Percentiles rank a stretch among this genome's conserved stretches.
These are phyloP conservation scores for Brassicogethes aeneus DNA, from an alignment of 2,888 invertebrate species.

Conservation along the genomic window DNA sequence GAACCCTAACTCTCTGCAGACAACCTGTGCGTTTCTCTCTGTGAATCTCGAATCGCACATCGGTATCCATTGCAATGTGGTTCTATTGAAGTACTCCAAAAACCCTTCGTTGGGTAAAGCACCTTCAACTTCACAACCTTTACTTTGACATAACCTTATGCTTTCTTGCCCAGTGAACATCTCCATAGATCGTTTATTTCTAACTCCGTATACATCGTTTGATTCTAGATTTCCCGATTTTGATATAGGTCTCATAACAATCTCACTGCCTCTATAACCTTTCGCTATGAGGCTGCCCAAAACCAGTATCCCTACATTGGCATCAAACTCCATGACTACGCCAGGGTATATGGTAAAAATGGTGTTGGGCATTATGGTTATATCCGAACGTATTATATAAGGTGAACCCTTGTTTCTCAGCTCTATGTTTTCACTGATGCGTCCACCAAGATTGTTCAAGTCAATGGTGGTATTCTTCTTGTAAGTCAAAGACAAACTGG, in stretches of 20 bases:
- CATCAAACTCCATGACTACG: slow-evolving; percentile 85
- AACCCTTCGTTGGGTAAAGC: slow-evolving; percentile 69
- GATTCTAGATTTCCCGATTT: slow-evolving; percentile 30
- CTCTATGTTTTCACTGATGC: slow-evolving; percentile 57
- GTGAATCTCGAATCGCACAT: slow-evolving; percentile 94
- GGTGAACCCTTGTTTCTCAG: slow-evolving; percentile 53
- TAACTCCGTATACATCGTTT: slow-evolving; percentile 24
- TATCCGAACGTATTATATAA: slow-evolving; percentile 76
- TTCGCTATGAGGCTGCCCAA: slow-evolving; percentile 81
- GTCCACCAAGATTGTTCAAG: slow-evolving; percentile 65
- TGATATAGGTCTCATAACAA: slow-evolving; percentile 63
- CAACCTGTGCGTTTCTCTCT: slow-evolving; percentile 93
- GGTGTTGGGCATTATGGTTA: slow-evolving; percentile 94
- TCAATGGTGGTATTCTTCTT: slow-evolving; percentile 47
- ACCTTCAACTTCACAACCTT: slow-evolving; percentile 54
- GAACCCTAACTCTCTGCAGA: slow-evolving; percentile 86
- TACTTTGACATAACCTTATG: slow-evolving; percentile 71
- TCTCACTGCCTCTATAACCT: slow-evolving; percentile 67
- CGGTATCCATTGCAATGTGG: slow-evolving; percentile 94
- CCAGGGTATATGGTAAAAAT: slow-evolving; percentile 81
- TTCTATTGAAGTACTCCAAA: slow-evolving; percentile 88
- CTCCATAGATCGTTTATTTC: slow-evolving; percentile 47
- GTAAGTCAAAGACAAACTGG: slow-evolving; percentile 65
- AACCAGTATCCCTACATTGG: slow-evolving; percentile 92
- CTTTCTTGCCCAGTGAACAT: slow-evolving; percentile 49